Evolutionary conservation across 2,797 vertebrate genomes (phyloP).

Genomic region (Graptemys geographica): DNA sequence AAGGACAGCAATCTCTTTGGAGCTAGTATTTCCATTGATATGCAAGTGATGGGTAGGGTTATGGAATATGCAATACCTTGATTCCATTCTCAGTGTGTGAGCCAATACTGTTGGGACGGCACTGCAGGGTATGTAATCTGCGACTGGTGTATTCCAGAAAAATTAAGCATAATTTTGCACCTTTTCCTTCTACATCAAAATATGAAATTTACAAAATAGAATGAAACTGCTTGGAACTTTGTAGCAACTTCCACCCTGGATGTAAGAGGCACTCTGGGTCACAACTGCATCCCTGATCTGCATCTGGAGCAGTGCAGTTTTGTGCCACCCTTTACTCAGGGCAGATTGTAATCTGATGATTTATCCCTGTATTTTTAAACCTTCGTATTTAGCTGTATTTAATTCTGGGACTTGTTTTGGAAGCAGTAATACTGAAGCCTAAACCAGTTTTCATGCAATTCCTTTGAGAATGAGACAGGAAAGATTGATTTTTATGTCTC

Average conservation of each 20-base stretch:
- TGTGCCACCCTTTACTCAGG: not conserved
- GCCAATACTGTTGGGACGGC: not conserved
- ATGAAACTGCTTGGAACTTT: no score
- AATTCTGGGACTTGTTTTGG: not conserved
- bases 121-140: not conserved
- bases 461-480: not conserved
- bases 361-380: not conserved
- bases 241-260: no score
- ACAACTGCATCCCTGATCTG: no score
- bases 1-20: not conserved
- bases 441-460: not conserved
- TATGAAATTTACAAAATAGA: no score
- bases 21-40: not conserved
- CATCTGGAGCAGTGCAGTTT: not conserved
- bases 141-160: not conserved
- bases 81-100: not conserved
- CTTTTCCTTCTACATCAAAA: no score
- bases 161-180: not conserved
- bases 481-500: not conserved
- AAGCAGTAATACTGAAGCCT: fast-evolving
- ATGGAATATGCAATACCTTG: not conserved
- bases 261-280: not conserved
- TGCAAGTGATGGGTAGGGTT: not conserved
- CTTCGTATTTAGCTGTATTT: not conserved
- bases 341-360: no score